phyloP scores from a whole-genome alignment of 1,140 invertebrate species.

The Drosophila sulfurigaster region DNA sequence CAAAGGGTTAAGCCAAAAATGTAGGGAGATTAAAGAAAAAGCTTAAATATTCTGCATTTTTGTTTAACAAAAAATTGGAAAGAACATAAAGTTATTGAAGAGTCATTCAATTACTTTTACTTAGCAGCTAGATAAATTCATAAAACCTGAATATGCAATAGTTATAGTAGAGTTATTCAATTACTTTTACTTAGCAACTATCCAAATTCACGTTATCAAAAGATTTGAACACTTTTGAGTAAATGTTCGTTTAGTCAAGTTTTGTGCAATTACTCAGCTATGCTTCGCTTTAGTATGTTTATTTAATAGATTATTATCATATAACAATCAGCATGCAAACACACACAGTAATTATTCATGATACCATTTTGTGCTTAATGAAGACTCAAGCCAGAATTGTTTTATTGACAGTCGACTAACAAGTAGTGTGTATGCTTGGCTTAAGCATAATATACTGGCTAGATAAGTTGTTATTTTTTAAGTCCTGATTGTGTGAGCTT shows the following conservation, averaged over 20 bases:
- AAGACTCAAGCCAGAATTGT: neutral
- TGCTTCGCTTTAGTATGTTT: neutral
- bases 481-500: neutral
- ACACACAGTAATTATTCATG: constrained; percentile 3
- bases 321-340: neutral
- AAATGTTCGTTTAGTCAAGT: neutral
- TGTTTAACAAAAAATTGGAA: neutral
- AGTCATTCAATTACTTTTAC: too few relatives aligned
- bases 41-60: neutral
- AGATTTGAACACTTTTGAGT: neutral
- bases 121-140: neutral
- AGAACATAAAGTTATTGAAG: neutral
- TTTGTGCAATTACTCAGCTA: neutral
- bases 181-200: too few relatives aligned
- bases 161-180: too few relatives aligned
- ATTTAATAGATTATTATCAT: constrained; percentile 4
- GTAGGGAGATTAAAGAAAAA: neutral
- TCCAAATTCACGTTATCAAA: neutral
- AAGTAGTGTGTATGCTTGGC: neutral
- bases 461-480: constrained; percentile 2
- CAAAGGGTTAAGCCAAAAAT: constrained; percentile 48
- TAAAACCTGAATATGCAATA: too few relatives aligned
- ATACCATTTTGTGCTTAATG: neutral
- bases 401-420: neutral
- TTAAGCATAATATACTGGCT: neutral